Base-by-base conservation (phyloP, 2,888 invertebrate species). In the Dilophus febrilis region DNA sequence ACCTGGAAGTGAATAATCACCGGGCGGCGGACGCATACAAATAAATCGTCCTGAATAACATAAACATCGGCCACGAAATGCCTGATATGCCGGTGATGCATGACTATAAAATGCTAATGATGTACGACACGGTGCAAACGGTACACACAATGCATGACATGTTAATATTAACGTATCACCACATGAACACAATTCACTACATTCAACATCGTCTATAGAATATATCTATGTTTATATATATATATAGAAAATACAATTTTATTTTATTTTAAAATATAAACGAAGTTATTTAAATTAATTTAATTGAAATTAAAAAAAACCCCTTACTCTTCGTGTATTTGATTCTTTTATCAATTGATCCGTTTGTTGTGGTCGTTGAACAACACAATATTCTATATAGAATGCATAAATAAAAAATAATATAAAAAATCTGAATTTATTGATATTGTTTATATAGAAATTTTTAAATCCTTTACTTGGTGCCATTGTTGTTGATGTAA, bases 21-120 rank as follows among this genome's bases (percentile, higher is more conserved):
- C 73, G 45, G 74, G 73, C 46, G 73, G 70, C 41, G 88, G 88
- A 53, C 86, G 75, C 82, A 87, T 86, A 65, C 88, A 88, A 64
- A 88, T 87, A 64, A 90, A 88, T 46, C 82, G 77, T 28, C 88
- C 87, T 17, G 86, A 86, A 65, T 88, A 88, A 64, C 88, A 90
- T 51, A 87, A 75, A 64, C 90, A 90, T 43, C 85, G 73, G 31
- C 88, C 87, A 31, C 87, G 71, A 59, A 80, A 86, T 8, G 88
- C 88, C 62, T 86, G 86, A 65, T 86, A 88, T 40, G 86, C 83
- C 7, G 88, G 87, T 3, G 86, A 83, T 30, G 84, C 83, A 63
- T 90, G 90, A 54, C 84, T 84, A 68, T 87, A 90, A 64, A 82
- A 83, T 37, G 88, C 88, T 49, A 85, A 75, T 46, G 85, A 77